Evolutionary conservation across 2,113 vertebrate genomes (phyloP), one percentile per base, ranked within the genome.

Genomic region (Syrrhaptes paradoxus): DNA sequence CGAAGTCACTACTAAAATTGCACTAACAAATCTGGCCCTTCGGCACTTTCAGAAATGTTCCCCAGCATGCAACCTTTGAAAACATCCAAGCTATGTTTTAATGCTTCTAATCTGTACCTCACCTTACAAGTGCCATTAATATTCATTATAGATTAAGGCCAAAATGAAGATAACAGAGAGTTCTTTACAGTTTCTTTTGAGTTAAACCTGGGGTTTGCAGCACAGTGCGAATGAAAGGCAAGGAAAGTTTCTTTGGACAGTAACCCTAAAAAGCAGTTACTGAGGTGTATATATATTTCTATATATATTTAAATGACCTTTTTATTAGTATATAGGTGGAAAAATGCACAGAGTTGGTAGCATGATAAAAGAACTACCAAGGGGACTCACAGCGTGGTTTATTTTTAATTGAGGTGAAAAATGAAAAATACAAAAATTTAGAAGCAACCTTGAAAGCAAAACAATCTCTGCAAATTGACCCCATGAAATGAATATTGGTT

Each of bases 341-440:
- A 96, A 93, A 89, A 95, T 71, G 29, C 49, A 54, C 15, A 43
- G 93, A 89, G 34, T 94, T 95, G 85, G 90, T 91, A 90, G 59
- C 77, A 94, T 92, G 95, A 97, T 96, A 83, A 95, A 98, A 87
- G 82, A 96, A 94, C 74, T 46, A 81, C 67, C 73, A 87, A 94
- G 78, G 14, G 57, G 70, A 92, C 89, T 97, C 97, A 94, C 95
- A 96, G 96, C 89, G 91, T 98, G 95, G 76, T 96, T 97, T 97
- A 94, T 96, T 98, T 98, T 98, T 98, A 98, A 98, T 97, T 97
- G 97, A 97, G 95, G 88, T 96, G 96, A 97, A 97, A 98, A 97
- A 96, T 93, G 89, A 86, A 96, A 97, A 94, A 80, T 58, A 80
- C 2, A 84, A 95, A 90, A 52, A 79, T 77, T 65, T 45, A 41